phyloP scores from a whole-genome alignment of 1,140 invertebrate species.

The Meloidogyne floridensis region DNA sequence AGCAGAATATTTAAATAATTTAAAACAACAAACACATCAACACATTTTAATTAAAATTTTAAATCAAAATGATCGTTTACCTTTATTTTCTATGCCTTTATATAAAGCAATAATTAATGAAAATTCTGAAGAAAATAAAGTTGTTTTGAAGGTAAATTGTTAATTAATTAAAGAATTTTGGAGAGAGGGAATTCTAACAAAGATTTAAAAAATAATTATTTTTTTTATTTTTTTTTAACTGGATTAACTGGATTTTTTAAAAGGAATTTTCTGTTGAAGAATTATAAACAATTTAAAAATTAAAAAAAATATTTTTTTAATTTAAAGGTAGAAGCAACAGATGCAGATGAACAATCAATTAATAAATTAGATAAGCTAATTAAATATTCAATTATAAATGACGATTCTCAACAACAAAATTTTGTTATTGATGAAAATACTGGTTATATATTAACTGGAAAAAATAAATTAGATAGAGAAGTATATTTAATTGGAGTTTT shows the following conservation, averaged over 20 bases:
- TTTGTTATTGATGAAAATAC: conserved; percentile 82
- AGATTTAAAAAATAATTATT: conserved; percentile 68
- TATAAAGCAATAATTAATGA: conserved; percentile 82
- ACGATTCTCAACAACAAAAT: conserved; percentile 84
- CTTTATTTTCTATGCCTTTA: conserved; percentile 80
- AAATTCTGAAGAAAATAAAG: conserved; percentile 77
- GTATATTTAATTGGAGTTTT: background rate
- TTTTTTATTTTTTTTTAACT: too few relatives aligned
- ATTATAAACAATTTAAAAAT: background rate
- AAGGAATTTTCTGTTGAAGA: conserved; percentile 68
- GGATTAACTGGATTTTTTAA: too few relatives aligned
- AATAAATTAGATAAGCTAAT: conserved; percentile 68
- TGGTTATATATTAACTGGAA: conserved; percentile 68
- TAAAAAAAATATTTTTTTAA: background rate
- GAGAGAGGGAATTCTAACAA: too few relatives aligned
- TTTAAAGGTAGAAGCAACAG: conserved; percentile 77
- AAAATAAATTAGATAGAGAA: conserved; percentile 80
- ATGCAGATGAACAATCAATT: conserved; percentile 72
- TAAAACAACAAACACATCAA: conserved; percentile 71
- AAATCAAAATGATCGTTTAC: conserved; percentile 90
- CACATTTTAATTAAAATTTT: conserved; percentile 81
- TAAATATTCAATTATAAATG: conserved; percentile 76
- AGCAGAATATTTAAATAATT: conserved; percentile 76
- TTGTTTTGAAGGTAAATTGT: conserved; percentile 13
- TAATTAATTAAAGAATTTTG: too few relatives aligned